Conservation (phyloP, 2,888 invertebrate species). For the Marronus borbonicus region DNA sequence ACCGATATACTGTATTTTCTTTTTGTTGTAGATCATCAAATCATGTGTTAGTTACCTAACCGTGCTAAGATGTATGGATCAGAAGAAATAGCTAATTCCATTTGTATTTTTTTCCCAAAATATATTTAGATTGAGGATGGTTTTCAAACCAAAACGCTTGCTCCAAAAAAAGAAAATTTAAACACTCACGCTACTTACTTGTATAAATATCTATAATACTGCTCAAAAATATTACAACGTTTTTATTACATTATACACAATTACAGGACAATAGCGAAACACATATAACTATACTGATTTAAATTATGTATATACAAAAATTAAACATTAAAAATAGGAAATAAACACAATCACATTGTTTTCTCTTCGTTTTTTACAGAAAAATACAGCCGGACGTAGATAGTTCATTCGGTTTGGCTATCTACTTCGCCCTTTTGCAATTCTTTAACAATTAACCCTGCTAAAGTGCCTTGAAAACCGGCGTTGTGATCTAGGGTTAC, state of each 20-base stretch:
- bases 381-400: neutral
- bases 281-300: neutral
- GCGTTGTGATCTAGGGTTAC: constrained; percentile 75
- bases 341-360: constrained; percentile 28
- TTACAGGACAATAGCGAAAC: neutral
- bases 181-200: neutral
- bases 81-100: neutral
- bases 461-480: constrained; percentile 73
- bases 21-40: constrained; percentile 53
- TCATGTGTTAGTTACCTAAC: constrained; percentile 56
- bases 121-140: too few relatives aligned
- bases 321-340: too few relatives aligned
- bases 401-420: neutral
- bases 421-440: neutral
- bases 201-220: constrained; percentile 29
- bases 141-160: too few relatives aligned
- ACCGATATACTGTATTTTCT: neutral
- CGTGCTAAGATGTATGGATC: constrained; percentile 46
- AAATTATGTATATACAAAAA: neutral
- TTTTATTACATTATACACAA: neutral
- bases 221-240: constrained; percentile 12
- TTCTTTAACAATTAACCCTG: constrained; percentile 69
- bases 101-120: too few relatives aligned
- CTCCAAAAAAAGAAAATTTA: neutral
- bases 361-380: neutral